These are phyloP conservation scores for Furcifer pardalis DNA, from an alignment of 2,797 vertebrate genomes.

Conservation along the genomic window DNA sequence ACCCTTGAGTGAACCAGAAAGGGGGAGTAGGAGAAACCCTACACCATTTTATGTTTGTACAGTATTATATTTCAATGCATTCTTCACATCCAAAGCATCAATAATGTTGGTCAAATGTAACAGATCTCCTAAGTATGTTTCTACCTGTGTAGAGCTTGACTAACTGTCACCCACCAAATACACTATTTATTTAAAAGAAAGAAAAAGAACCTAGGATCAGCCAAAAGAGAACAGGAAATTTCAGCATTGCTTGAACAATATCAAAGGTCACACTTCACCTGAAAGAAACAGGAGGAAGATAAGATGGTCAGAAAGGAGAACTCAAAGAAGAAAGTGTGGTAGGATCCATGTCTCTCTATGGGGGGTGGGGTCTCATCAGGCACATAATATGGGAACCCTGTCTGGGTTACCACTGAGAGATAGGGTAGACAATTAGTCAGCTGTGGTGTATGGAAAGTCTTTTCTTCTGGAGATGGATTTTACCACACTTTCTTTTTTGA, in stretches of 20 bases:
- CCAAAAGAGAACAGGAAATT: not conserved
- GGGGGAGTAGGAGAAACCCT: not conserved
- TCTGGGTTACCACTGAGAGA: too few species aligned
- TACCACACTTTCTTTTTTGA: too few species aligned
- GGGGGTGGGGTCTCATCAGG: too few species aligned
- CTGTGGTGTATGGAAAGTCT: too few species aligned
- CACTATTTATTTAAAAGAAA: not conserved
- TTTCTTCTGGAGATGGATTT: too few species aligned
- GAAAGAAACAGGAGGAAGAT: not conserved
- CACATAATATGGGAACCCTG: too few species aligned
- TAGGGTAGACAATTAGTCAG: too few species aligned
- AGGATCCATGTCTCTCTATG: too few species aligned
- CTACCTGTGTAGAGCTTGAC: not conserved
- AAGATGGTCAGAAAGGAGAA: not conserved
- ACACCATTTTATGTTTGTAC: constrained; percentile 10
- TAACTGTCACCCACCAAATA: not conserved
- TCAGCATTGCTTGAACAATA: not conserved
- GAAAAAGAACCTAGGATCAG: not conserved
- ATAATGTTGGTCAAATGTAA: not conserved
- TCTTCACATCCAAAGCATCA: not conserved
- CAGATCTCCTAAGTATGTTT: not conserved
- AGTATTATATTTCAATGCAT: constrained; percentile 25
- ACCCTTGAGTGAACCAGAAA: constrained; percentile 14
- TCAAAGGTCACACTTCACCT: not conserved
- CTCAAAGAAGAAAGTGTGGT: too few species aligned